phyloP scores from a whole-genome alignment of 1,140 invertebrate genomes.

The Orchesella cincta region DNA sequence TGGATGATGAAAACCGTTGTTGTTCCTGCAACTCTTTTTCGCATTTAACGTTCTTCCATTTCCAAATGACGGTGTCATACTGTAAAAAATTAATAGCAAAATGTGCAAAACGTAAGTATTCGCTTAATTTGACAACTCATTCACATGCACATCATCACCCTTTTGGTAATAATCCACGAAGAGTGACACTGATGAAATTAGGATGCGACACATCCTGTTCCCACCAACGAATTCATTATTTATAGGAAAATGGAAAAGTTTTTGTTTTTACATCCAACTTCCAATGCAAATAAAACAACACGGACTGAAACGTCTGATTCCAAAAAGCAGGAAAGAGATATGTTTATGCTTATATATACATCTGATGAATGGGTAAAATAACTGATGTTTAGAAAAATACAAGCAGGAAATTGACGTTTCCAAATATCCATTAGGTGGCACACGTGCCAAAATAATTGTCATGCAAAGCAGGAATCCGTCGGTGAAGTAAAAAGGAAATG shows the following conservation, averaged over 20 bases:
- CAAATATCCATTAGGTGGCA: neutral
- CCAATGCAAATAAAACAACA: too few species aligned
- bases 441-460: too few species aligned
- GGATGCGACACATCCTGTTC: neutral
- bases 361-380: too few species aligned
- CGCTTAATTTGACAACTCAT: conserved; percentile 8
- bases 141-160: too few species aligned
- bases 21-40: conserved; percentile 10
- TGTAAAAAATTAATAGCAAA: neutral
- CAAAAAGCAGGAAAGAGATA: too few species aligned
- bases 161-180: neutral
- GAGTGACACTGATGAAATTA: conserved; percentile 3
- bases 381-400: too few species aligned
- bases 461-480: too few species aligned
- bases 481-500: neutral
- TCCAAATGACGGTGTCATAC: conserved; percentile 19
- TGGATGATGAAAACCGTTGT: neutral
- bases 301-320: too few species aligned
- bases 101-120: neutral
- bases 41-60: conserved; percentile 23
- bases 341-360: too few species aligned
- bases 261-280: too few species aligned
- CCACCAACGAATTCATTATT: too few species aligned
- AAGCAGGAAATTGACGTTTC: neutral
- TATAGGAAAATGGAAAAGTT: too few species aligned